A percentile compares a stretch with the other conserved stretches of the same genome.
These are phyloP conservation scores for Passer domesticus DNA, from an alignment of 2,113 vertebrate genomes.

Conservation along the genomic window DNA sequence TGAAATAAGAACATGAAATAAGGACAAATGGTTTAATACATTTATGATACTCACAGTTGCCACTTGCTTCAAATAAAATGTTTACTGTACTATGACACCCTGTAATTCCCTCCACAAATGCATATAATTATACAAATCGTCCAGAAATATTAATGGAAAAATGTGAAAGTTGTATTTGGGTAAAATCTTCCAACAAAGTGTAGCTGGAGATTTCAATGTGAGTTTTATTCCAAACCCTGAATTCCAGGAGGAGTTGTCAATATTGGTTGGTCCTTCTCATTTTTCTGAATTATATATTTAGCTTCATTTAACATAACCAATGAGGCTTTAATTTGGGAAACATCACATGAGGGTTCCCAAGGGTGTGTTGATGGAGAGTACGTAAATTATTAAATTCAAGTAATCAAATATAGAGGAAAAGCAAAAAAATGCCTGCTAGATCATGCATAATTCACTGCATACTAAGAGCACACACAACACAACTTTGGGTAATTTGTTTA, in stretches of 20 bases:
- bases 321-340: neutral
- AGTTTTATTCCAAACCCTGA: neutral
- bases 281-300: neutral
- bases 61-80: neutral
- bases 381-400: neutral
- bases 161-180: neutral
- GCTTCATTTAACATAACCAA: neutral
- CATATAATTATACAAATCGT: neutral
- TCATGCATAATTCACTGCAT: neutral
- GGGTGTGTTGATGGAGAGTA: neutral
- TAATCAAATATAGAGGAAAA: neutral
- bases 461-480: neutral
- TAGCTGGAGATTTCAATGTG: neutral
- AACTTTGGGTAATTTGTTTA: neutral
- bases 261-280: neutral
- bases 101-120: neutral
- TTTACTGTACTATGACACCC: neutral
- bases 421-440: neutral
- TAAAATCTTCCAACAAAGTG: neutral
- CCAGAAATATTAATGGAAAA: neutral
- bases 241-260: neutral
- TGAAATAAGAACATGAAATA: no score
- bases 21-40: neutral
- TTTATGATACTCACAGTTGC: neutral
- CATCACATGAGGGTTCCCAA: neutral